These are phyloP conservation scores for Syngnathus typhle DNA, from an alignment of 2,113 vertebrate genomes.

Conservation along the genomic window DNA sequence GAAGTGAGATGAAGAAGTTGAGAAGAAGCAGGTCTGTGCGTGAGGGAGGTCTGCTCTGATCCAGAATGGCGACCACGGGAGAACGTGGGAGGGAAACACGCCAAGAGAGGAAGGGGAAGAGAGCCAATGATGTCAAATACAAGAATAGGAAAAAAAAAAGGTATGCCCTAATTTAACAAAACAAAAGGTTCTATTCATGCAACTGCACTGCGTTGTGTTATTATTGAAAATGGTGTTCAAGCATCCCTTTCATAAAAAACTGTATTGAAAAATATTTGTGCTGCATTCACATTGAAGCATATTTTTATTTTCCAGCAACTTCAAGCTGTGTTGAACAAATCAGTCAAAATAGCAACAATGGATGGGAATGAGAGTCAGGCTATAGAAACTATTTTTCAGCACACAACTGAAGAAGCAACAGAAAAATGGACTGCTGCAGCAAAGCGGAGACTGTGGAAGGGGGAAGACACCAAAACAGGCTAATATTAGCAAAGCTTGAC, in stretches of 20 bases:
- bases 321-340: no score
- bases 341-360: no score
- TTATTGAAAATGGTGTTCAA: no score
- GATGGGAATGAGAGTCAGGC: no score
- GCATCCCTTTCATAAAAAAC: no score
- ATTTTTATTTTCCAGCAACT: no score
- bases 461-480: background rate
- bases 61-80: conserved; percentile 34
- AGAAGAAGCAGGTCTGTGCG: conserved; percentile 62
- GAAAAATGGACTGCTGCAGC: background rate
- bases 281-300: no score
- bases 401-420: background rate
- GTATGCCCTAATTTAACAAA: background rate
- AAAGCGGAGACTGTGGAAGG: background rate
- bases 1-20: conserved; percentile 38
- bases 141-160: background rate
- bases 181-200: background rate
- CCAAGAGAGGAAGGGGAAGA: background rate
- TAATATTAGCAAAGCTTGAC: background rate
- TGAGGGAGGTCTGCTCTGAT: conserved; percentile 55
- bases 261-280: no score
- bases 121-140: background rate
- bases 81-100: background rate
- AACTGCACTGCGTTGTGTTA: background rate
- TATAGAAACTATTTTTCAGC: no score